These are phyloP conservation scores for Pluvialis apricaria DNA, from an alignment of 2,113 vertebrate genomes.

Conservation along the genomic window DNA sequence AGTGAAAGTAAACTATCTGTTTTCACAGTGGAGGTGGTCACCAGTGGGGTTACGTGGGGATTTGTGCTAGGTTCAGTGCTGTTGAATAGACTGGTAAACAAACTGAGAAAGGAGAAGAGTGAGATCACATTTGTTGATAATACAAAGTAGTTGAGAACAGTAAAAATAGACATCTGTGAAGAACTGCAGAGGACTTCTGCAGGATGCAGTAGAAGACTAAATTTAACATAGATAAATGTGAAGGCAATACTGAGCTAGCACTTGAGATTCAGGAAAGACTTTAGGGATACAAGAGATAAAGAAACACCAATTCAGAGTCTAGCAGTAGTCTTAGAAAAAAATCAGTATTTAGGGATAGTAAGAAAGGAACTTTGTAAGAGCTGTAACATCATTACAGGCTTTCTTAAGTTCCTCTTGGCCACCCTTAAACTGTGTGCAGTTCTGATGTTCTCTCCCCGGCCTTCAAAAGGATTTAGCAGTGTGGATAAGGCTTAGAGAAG, in stretches of 20 bases:
- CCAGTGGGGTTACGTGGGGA: rapidly evolving
- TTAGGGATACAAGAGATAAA: neutral
- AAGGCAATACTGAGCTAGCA: neutral
- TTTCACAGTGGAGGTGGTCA: neutral
- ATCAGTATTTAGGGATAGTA: neutral
- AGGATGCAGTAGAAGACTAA: neutral
- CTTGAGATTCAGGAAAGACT: neutral
- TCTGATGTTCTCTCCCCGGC: neutral
- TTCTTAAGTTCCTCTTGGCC: neutral
- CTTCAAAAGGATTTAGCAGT: neutral
- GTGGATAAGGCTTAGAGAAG: neutral
- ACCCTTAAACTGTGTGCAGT: neutral
- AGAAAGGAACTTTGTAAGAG: neutral
- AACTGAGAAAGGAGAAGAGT: neutral
- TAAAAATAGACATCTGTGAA: neutral
- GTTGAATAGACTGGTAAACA: neutral
- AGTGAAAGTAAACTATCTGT: neutral
- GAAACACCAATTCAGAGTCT: neutral
- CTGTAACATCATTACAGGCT: neutral
- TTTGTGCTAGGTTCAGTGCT: neutral
- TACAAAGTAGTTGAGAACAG: neutral
- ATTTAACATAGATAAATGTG: neutral
- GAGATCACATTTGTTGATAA: neutral
- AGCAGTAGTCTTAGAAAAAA: neutral
- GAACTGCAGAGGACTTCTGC: neutral